Conservation (phyloP, 2,797 vertebrate genomes). For the Megalops cyprinoides region DNA sequence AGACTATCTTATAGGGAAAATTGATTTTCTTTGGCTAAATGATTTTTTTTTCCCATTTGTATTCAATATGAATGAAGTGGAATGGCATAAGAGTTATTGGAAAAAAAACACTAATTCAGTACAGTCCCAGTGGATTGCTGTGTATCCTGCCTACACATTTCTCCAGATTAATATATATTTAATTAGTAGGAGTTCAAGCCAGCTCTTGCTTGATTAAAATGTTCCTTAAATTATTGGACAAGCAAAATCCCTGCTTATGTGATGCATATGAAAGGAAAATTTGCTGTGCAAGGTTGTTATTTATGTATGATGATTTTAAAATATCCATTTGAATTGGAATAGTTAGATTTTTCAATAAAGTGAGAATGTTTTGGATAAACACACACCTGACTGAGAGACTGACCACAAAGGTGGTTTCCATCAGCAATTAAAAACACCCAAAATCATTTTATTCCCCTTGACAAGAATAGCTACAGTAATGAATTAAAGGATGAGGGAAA, state of each 20-base stretch:
- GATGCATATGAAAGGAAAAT: not conserved
- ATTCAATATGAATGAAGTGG: not conserved
- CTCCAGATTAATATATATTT: conserved; percentile 4
- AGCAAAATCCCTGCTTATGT: not conserved
- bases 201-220: not conserved
- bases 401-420: too few relatives aligned
- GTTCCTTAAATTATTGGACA: not conserved
- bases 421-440: too few relatives aligned
- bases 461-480: too few relatives aligned
- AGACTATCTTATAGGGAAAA: not conserved
- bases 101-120: not conserved
- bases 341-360: too few relatives aligned
- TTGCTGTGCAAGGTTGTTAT: not conserved
- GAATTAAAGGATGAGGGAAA: too few relatives aligned
- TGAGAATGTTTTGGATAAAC: too few relatives aligned
- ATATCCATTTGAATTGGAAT: too few relatives aligned
- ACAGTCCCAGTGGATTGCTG: not conserved
- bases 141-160: not conserved
- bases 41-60: conserved; percentile 9
- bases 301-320: not conserved
- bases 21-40: conserved; percentile 8
- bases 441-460: too few relatives aligned
- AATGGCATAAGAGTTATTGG: not conserved
- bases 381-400: too few relatives aligned
- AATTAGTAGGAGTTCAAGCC: not conserved